Evolutionary conservation across 1,140 invertebrate genomes (phyloP).

Genomic region (Teleopsis dalmanni): DNA sequence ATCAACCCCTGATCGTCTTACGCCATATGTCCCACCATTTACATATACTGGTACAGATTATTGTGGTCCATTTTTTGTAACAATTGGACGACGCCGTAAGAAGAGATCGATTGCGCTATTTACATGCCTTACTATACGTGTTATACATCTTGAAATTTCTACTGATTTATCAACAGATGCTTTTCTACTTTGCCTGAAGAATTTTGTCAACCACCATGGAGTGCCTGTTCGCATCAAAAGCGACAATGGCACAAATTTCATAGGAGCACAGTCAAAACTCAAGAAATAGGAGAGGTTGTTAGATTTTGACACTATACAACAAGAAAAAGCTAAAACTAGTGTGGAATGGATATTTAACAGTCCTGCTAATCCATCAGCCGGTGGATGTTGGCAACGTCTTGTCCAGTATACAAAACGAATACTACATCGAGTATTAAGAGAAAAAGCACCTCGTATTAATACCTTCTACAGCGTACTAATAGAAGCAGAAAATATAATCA

Average conservation of each 20-base stretch:
- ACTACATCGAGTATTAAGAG: slow-evolving; percentile 13
- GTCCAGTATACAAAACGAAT: slow-evolving; percentile 20
- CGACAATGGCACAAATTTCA: slow-evolving; percentile 13
- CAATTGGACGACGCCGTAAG: not conserved
- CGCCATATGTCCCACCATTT: slow-evolving; percentile 2
- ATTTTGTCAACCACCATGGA: slow-evolving; percentile 2
- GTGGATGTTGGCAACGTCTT: slow-evolving; percentile 24
- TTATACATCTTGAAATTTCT: slow-evolving; percentile 10
- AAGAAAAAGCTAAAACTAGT: not conserved
- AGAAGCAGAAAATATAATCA: slow-evolving; percentile 24
- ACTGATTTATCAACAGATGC: slow-evolving; percentile 6
- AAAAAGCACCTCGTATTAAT: slow-evolving; percentile 18
- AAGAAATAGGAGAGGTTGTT: not conserved
- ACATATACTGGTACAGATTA: slow-evolving; percentile 1
- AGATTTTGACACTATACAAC: not conserved
- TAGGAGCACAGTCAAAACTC: slow-evolving; percentile 1
- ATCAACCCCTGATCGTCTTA: not conserved
- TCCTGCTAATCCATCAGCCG: slow-evolving; percentile 8
- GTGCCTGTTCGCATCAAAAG: slow-evolving; percentile 4
- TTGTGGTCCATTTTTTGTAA: not conserved
- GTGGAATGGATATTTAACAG: slow-evolving; percentile 8
- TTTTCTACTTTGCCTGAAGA: slow-evolving; percentile 8
- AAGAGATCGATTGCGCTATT: slow-evolving; percentile 4
- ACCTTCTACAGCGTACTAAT: slow-evolving; percentile 17
- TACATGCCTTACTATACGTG: slow-evolving; percentile 8